Conservation (phyloP, 2,888 invertebrate genomes). For the Pseudococcus viburni region DNA sequence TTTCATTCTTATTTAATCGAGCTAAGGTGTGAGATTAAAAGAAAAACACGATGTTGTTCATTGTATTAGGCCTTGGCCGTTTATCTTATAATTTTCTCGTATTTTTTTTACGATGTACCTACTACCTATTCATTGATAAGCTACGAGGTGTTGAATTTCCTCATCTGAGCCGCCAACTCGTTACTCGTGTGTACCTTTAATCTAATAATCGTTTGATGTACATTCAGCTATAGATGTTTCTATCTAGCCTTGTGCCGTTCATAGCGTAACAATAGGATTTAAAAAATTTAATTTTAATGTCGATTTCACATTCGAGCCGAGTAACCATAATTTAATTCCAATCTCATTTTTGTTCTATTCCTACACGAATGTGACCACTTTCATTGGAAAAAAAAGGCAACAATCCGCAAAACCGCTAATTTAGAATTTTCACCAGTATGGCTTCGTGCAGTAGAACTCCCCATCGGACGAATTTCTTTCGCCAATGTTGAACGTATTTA, state of each 20-base stretch:
- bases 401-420: not conserved
- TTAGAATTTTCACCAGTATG: not conserved
- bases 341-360: not conserved
- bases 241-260: not conserved
- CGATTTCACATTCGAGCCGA: not conserved
- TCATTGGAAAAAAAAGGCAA: not conserved
- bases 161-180: not conserved
- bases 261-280: not conserved
- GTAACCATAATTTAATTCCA: not conserved
- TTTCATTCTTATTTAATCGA: conserved; percentile 16
- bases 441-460: not conserved
- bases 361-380: not conserved
- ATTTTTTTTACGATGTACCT: not conserved
- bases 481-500: not conserved
- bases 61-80: not conserved
- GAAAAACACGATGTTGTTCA: conserved; percentile 2
- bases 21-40: not conserved
- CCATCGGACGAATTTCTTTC: not conserved
- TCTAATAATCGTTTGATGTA: not conserved
- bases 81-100: conserved; percentile 9
- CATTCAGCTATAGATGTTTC: not conserved
- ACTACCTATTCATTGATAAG: not conserved
- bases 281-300: not conserved
- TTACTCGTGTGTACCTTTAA: not conserved
- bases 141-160: not conserved